Evolutionary conservation across 2,888 invertebrate species (phyloP).

Genomic region (Phengaris alcon): DNA sequence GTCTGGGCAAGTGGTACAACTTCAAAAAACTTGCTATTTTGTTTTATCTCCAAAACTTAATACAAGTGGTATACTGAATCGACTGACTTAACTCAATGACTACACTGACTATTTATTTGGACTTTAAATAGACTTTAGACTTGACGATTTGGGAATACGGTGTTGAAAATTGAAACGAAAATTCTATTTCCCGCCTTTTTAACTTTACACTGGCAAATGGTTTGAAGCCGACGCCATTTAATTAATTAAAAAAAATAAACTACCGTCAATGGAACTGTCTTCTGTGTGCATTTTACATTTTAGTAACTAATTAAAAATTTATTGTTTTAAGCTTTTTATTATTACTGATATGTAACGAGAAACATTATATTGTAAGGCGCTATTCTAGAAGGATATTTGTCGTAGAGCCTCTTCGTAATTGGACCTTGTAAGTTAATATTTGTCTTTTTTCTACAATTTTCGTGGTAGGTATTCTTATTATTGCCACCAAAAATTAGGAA

Average conservation of each 20-base stretch:
- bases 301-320: background rate
- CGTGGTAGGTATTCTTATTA: background rate
- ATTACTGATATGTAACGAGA: background rate
- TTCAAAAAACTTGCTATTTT: too few species aligned
- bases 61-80: too few species aligned
- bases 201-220: too few species aligned
- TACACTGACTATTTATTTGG: too few species aligned
- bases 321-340: background rate
- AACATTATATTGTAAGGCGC: background rate
- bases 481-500: slow-evolving; percentile 3
- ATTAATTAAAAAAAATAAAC: background rate
- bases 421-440: background rate
- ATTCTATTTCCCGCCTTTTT: too few species aligned
- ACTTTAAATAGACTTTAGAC: too few species aligned
- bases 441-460: background rate
- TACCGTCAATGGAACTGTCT: background rate
- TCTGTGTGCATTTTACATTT: background rate
- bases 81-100: too few species aligned
- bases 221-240: too few species aligned
- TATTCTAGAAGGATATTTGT: slow-evolving; percentile 1
- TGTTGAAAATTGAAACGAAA: too few species aligned
- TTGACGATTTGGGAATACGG: too few species aligned
- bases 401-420: background rate
- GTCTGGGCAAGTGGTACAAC: too few species aligned
- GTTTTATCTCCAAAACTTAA: too few species aligned